These are phyloP conservation scores for Alitta virens DNA, from an alignment of 2,888 invertebrate genomes.

Conservation along the genomic window DNA sequence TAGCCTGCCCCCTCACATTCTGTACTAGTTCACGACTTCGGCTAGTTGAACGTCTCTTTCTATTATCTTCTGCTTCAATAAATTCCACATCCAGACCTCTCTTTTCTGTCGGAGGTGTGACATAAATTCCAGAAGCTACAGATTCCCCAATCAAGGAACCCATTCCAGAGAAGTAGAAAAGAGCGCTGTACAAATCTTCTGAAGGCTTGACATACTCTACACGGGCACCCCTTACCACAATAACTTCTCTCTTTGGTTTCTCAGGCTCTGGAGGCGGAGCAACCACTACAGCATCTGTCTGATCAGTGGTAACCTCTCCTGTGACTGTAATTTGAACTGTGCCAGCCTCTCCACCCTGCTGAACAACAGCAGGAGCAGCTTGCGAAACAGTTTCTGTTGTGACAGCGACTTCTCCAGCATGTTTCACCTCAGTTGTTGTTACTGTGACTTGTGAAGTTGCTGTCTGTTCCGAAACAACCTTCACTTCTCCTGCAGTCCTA, in stretches of 20 bases:
- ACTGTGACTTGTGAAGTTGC: background rate
- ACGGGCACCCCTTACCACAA: too few species aligned
- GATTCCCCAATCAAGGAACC: conserved; percentile 29
- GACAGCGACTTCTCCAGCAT: background rate
- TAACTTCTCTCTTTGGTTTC: too few species aligned
- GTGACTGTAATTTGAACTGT: too few species aligned
- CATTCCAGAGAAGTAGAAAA: conserved; percentile 35
- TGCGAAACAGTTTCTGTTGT: background rate
- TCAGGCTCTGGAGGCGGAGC: too few species aligned
- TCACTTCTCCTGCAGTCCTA: background rate
- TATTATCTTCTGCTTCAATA: background rate
- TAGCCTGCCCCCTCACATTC: background rate
- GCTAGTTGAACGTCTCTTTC: background rate
- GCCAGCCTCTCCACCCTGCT: background rate
- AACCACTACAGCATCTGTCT: too few species aligned
- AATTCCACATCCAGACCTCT: background rate
- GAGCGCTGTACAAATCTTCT: conserved; percentile 29
- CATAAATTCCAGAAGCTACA: conserved; percentile 30
- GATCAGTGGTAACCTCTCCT: too few species aligned
- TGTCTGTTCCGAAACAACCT: too few species aligned
- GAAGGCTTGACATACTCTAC: conserved; percentile 1
- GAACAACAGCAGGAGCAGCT: background rate
- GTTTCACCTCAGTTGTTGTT: background rate
- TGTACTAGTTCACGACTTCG: background rate
- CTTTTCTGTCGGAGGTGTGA: conserved; percentile 15